Conservation (phyloP, 2,113 vertebrate genomes). For the Pseudonaja textilis region DNA sequence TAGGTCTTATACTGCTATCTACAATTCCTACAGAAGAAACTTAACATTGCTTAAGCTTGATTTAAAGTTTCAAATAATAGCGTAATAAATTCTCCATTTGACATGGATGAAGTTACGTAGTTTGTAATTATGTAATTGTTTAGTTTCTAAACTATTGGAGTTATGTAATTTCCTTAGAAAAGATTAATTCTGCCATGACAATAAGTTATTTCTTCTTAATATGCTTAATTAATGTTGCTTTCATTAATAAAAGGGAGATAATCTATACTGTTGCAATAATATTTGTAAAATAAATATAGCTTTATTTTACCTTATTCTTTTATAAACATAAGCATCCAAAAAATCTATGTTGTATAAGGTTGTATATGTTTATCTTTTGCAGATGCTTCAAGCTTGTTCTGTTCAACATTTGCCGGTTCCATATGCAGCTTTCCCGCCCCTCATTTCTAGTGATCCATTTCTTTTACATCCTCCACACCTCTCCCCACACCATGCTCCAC, state of each 20-base stretch:
- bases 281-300: background rate
- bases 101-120: background rate
- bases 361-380: constrained; percentile 52
- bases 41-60: background rate
- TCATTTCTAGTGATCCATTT: constrained; percentile 93
- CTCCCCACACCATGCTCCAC: constrained; percentile 85
- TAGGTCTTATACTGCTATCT: background rate
- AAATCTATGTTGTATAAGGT: constrained; percentile 29
- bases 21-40: background rate
- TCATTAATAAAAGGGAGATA: background rate
- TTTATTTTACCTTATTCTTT: background rate
- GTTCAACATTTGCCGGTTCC: constrained; percentile 95
- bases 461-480: constrained; percentile 92
- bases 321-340: background rate
- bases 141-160: background rate
- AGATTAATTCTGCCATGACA: background rate
- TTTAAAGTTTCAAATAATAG: background rate
- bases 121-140: background rate
- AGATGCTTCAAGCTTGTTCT: constrained; percentile 96
- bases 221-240: background rate
- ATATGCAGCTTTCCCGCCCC: constrained; percentile 91
- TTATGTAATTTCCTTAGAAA: background rate
- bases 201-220: background rate
- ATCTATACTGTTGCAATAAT: background rate
- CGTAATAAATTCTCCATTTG: background rate